Evolutionary conservation across 2,888 invertebrate species (phyloP).

Genomic region (Darwinula stevensoni): DNA sequence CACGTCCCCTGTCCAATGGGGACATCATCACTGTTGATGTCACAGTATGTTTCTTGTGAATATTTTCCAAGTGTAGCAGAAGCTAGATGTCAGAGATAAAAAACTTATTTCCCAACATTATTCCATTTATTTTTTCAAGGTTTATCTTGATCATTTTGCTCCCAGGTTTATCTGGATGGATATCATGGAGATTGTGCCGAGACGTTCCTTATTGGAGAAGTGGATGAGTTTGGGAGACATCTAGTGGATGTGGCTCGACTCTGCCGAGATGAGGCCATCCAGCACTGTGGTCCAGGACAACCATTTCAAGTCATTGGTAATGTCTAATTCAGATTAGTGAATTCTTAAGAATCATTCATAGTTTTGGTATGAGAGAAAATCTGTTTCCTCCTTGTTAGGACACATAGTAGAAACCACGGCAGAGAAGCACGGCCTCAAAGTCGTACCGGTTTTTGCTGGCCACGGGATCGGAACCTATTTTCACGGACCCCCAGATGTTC

Average conservation of each 20-base stretch:
- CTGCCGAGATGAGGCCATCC: slow-evolving; percentile 30
- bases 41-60: slow-evolving; percentile 35
- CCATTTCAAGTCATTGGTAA: slow-evolving; percentile 23
- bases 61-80: too few species aligned
- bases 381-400: slow-evolving; percentile 18
- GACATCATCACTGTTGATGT: slow-evolving; percentile 76
- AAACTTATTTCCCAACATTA: neutral
- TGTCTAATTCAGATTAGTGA: slow-evolving; percentile 8
- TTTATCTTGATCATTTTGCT: slow-evolving; percentile 4
- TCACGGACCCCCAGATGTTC: slow-evolving; percentile 70
- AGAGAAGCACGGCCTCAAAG: slow-evolving; percentile 25
- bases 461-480: slow-evolving; percentile 81
- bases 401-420: slow-evolving; percentile 31
- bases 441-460: slow-evolving; percentile 53
- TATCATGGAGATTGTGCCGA: slow-evolving; percentile 77
- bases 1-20: slow-evolving; percentile 42
- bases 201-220: slow-evolving; percentile 53
- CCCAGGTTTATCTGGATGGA: slow-evolving; percentile 33
- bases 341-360: neutral
- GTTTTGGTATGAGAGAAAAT: too few species aligned
- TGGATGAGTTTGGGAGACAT: slow-evolving; percentile 35
- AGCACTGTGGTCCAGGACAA: slow-evolving; percentile 23
- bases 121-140: neutral
- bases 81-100: too few species aligned
- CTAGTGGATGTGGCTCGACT: slow-evolving; percentile 37